phyloP scores from a whole-genome alignment of 2,113 vertebrate genomes.

The Notiomystis cincta region DNA sequence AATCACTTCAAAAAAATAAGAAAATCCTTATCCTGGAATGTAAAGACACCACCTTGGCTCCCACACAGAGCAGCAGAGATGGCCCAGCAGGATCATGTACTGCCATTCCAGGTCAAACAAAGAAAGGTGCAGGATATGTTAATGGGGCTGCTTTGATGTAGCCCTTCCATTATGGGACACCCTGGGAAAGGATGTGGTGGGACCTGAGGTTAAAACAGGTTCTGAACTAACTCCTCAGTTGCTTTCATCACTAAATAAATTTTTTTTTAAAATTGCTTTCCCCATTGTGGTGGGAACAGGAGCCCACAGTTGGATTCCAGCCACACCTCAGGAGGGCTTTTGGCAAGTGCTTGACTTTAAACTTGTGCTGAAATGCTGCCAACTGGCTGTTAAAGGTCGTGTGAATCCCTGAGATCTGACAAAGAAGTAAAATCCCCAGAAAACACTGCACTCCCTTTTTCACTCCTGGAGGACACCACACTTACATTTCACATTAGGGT shows the following conservation, averaged over 20 bases:
- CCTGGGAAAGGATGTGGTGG: background rate
- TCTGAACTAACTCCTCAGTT: background rate
- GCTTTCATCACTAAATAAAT: background rate
- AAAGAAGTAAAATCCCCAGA: background rate
- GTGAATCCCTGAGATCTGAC: too few relatives aligned
- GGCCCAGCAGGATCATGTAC: background rate
- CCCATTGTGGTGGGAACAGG: background rate
- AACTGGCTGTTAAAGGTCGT: accelerated
- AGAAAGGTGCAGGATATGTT: background rate
- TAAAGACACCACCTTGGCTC: background rate
- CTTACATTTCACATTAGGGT: background rate
- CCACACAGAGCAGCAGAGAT: background rate
- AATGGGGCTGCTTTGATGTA: background rate
- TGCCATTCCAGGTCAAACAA: background rate
- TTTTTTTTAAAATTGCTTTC: background rate
- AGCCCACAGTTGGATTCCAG: background rate
- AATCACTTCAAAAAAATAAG: background rate
- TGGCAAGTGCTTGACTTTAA: background rate
- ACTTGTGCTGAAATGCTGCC: background rate
- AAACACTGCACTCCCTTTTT: background rate
- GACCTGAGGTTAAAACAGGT: background rate
- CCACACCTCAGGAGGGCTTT: background rate
- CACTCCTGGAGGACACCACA: background rate
- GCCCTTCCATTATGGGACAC: background rate
- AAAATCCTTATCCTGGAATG: background rate